Conservation (phyloP, 2,797 vertebrate species). For the Margarornis squamiger region DNA sequence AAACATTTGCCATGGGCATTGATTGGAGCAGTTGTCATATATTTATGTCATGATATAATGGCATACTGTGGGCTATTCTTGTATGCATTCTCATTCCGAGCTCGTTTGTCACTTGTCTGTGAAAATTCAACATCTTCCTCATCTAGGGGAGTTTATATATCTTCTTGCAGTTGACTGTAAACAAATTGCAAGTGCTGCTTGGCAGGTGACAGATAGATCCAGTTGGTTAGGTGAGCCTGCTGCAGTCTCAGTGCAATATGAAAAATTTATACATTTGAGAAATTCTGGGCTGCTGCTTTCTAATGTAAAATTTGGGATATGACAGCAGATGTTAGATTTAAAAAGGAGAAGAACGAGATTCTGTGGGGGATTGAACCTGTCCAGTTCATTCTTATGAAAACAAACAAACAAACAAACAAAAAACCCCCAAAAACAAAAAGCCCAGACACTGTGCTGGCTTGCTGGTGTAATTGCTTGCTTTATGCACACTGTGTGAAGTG, state of each 20-base stretch:
- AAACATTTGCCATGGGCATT: constrained; percentile 74
- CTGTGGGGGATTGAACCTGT: not conserved
- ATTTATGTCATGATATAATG: constrained; percentile 80
- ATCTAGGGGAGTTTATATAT: constrained; percentile 74
- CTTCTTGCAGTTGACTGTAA: constrained; percentile 75
- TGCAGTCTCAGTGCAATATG: not conserved
- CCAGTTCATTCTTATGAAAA: not conserved
- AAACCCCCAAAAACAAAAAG: not conserved
- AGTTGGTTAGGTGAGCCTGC: constrained; percentile 51
- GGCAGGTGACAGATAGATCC: constrained; percentile 71
- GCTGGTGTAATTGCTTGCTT: not conserved
- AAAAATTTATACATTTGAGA: constrained; percentile 34
- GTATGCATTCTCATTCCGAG: constrained; percentile 61
- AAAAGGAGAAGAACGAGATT: not conserved
- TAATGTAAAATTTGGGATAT: not conserved
- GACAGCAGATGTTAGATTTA: not conserved
- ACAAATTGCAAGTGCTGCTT: constrained; percentile 71
- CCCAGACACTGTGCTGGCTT: not conserved
- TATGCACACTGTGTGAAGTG: not conserved
- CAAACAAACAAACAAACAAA: no score
- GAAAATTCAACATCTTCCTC: constrained; percentile 75
- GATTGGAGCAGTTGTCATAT: constrained; percentile 74
- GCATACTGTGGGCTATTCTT: constrained; percentile 76
- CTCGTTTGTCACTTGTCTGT: constrained; percentile 78
- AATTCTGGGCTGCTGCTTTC: not conserved